Evolutionary conservation across 2,113 vertebrate genomes (phyloP), one percentile per base, ranked within the genome.

Genomic region (Leucopternis melanops): DNA sequence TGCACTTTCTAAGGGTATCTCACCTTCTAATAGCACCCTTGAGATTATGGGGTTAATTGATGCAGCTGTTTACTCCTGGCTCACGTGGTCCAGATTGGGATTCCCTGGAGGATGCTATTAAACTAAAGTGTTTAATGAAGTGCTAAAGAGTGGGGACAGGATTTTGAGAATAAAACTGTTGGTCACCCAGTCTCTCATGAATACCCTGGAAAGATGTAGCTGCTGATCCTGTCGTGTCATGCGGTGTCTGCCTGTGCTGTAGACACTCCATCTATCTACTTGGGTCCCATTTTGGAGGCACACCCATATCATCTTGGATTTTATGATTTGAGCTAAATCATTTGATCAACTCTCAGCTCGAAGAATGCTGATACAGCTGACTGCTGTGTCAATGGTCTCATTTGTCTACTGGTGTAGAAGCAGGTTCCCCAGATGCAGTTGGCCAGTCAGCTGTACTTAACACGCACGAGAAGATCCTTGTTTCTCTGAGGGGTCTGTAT

Each of bases 61-160:
- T 98, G 98, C 98, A 98, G 98, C 98, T 99, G 99, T 98, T 98
- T 99, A 99, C 98, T 97, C 98, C 98, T 98, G 97, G 97, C 98
- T 98, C 99, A 98, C 96, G 91, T 97, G 97, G 98, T 96, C 97
- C 92, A 93, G 98, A 98, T 97, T 97, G 94, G 93, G 86, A 98
- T 98, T 98, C 99, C 98, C 98, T 34, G 55, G 98, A 98, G 98
- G 98, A 98, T 98, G 98, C 97, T 98, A 98, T 98, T 99, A 98
- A 98, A 98, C 97, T 95, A 88, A 98, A 98, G 98, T 97, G 98
- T 98, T 99, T 99, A 99, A 99, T 98, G 98, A 99, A 99, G 98
- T 98, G 98, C 98, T 98, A 98, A 98, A 98, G 98, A 98, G 98
- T 97, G 96, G n/a, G n/a, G n/a, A n/a, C n/a, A n/a, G n/a, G n/a